Evolutionary conservation across 2,797 vertebrate species (phyloP).

Genomic region (Novumbra hubbsi): DNA sequence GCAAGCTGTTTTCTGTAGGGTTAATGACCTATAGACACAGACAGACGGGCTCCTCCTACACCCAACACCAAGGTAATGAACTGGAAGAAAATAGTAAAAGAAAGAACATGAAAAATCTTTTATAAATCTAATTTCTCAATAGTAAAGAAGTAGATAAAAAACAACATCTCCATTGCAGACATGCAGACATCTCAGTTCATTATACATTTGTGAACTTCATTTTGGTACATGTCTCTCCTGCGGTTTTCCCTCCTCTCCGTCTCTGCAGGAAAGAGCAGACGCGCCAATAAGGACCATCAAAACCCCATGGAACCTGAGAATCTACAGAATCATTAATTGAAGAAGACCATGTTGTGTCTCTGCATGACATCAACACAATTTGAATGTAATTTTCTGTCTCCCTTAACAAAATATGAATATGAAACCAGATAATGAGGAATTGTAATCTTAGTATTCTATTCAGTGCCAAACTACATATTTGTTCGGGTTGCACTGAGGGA

Average conservation of each 20-base stretch:
- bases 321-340: slow-evolving; percentile 52
- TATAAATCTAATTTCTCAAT: background rate
- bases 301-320: slow-evolving; percentile 36
- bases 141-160: background rate
- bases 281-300: slow-evolving; percentile 45
- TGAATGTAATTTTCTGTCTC: slow-evolving; percentile 40
- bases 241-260: slow-evolving; percentile 67
- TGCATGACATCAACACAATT: slow-evolving; percentile 27
- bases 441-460: slow-evolving; percentile 25
- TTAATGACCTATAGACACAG: slow-evolving; percentile 86
- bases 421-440: slow-evolving; percentile 50
- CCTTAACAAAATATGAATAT: slow-evolving; percentile 48
- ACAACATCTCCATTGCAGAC: background rate
- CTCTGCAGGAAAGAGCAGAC: slow-evolving; percentile 44
- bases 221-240: slow-evolving; percentile 57
- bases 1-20: slow-evolving; percentile 98
- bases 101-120: background rate
- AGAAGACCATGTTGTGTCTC: slow-evolving; percentile 34
- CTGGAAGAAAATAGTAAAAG: slow-evolving; percentile 47
- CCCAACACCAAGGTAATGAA: slow-evolving; percentile 63
- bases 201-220: background rate
- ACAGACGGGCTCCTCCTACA: slow-evolving; percentile 73
- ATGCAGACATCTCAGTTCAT: background rate
- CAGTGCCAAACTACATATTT: slow-evolving; percentile 6
- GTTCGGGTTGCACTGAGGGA: slow-evolving; percentile 2